These are phyloP conservation scores for Psettodes erumei DNA, from an alignment of 2,113 vertebrate genomes.

Conservation along the genomic window DNA sequence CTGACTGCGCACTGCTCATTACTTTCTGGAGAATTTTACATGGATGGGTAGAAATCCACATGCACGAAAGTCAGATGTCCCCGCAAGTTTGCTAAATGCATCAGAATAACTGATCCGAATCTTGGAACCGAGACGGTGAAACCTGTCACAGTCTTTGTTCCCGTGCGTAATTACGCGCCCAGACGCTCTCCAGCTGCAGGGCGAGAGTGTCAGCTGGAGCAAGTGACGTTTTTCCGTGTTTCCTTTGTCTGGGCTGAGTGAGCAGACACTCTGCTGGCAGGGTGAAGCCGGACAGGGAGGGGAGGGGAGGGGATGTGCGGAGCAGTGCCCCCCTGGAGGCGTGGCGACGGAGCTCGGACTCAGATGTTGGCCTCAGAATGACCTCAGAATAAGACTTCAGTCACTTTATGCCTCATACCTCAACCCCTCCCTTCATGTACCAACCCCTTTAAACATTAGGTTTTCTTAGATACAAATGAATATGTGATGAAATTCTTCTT, in stretches of 20 bases:
- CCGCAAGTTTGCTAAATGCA: background rate
- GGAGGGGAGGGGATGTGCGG: slow-evolving; percentile 6
- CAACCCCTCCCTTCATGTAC: too few species aligned
- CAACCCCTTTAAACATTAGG: too few species aligned
- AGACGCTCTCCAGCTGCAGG: background rate
- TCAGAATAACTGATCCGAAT: background rate
- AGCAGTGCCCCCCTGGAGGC: slow-evolving; percentile 1
- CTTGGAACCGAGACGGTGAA: too few species aligned
- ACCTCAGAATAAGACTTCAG: background rate
- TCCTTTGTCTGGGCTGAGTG: too few species aligned
- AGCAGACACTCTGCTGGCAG: background rate
- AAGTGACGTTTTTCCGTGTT: too few species aligned
- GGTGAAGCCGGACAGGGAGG: background rate
- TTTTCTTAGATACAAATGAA: too few species aligned
- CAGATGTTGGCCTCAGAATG: background rate
- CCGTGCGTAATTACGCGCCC: slow-evolving; percentile 9
- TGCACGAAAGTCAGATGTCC: background rate
- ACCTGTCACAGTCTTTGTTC: too few species aligned
- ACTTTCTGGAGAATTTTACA: background rate
- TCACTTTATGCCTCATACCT: background rate
- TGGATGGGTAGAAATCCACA: background rate
- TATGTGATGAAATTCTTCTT: too few species aligned
- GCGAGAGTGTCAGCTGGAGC: background rate
- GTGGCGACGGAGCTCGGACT: background rate
- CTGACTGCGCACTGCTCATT: background rate